Evolutionary conservation across 1,140 invertebrate species (phyloP).

Genomic region (Neodiprion lecontei): DNA sequence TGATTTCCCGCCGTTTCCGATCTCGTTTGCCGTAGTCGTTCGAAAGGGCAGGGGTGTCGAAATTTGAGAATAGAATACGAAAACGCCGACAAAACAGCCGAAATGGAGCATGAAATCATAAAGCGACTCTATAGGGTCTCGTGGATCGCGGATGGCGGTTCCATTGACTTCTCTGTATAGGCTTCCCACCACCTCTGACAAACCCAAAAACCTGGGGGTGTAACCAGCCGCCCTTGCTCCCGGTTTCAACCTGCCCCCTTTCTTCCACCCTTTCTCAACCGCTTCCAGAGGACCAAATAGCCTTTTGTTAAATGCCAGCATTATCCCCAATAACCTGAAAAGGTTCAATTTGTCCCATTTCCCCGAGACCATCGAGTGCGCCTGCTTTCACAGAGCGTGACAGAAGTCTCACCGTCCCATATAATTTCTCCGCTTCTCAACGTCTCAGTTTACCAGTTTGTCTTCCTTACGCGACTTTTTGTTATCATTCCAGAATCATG

Average conservation of each 20-base stretch:
- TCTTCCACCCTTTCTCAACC: conserved; percentile 31
- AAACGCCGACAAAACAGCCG: conserved; percentile 18
- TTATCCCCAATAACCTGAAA: conserved; percentile 48
- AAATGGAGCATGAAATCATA: conserved; percentile 44
- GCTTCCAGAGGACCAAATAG: conserved; percentile 34
- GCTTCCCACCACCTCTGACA: background rate
- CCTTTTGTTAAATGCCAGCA: conserved; percentile 44
- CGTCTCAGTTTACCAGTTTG: too few species aligned
- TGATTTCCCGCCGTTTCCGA: too few species aligned
- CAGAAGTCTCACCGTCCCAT: too few species aligned
- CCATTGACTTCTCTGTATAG: background rate
- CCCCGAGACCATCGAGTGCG: conserved; percentile 15
- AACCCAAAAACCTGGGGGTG: background rate
- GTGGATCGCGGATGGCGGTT: conserved; percentile 29
- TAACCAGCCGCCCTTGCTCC: background rate
- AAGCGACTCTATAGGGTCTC: conserved; percentile 31
- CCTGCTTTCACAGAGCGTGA: background rate
- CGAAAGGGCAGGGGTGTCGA: background rate
- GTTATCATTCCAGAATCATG: too few species aligned
- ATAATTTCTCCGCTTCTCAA: too few species aligned
- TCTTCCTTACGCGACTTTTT: too few species aligned
- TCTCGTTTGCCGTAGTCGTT: too few species aligned
- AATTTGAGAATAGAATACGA: background rate
- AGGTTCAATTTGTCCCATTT: conserved; percentile 45
- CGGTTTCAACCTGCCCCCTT: conserved; percentile 16